Evolutionary conservation across 2,888 invertebrate species (phyloP).

Genomic region (Gisinianus flammeolus): DNA sequence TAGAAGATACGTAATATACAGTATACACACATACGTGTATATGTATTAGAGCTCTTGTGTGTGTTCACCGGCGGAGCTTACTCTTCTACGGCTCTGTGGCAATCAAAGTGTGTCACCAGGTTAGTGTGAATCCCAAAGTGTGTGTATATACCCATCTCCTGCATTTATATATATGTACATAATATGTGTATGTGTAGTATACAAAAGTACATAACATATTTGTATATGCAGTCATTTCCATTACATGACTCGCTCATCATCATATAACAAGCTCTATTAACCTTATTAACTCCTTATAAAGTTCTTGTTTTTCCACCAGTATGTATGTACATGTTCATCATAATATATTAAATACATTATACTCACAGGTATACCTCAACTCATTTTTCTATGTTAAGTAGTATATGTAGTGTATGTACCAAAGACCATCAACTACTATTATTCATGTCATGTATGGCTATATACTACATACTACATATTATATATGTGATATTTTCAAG

Average conservation of each 20-base stretch:
- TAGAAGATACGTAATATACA: background rate
- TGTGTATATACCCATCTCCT: background rate
- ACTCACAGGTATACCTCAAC: background rate
- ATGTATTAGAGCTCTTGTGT: background rate
- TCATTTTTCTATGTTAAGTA: background rate
- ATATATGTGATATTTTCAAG: too few species aligned
- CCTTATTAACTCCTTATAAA: background rate
- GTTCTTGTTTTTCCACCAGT: background rate
- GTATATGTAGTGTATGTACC: too few species aligned
- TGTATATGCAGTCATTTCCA: background rate
- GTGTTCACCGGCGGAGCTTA: too few species aligned
- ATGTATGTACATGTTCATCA: background rate
- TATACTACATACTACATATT: background rate
- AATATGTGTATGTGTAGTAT: conserved; percentile 1
- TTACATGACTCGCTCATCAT: background rate
- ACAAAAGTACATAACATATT: conserved; percentile 6
- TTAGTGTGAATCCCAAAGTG: conserved; percentile 37
- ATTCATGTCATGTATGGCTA: too few species aligned
- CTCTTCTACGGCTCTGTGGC: conserved; percentile 7
- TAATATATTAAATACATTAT: background rate
- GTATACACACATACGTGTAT: background rate
- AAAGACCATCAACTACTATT: too few species aligned
- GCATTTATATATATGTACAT: background rate
- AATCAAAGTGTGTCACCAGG: conserved; percentile 43
- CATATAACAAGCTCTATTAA: background rate